These are phyloP conservation scores for Lasioglossum villosulum DNA, from an alignment of 2,888 invertebrate genomes.

Conservation along the genomic window DNA sequence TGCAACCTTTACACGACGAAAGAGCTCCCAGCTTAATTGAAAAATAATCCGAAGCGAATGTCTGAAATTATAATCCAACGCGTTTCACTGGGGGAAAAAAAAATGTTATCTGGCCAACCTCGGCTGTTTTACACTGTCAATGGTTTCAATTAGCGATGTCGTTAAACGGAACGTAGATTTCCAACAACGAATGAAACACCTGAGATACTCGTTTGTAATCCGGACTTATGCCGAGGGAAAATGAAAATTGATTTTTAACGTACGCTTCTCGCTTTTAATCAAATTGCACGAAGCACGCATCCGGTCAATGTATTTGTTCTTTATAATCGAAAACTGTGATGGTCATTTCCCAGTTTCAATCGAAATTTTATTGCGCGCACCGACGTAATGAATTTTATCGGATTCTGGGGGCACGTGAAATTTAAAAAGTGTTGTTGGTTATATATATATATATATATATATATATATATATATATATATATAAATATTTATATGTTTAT, in stretches of 20 bases:
- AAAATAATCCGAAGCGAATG: not conserved
- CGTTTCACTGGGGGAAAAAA: not conserved
- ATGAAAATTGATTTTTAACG: slow-evolving; percentile 31
- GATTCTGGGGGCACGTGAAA: not conserved
- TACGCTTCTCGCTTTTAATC: not conserved
- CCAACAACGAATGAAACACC: not conserved
- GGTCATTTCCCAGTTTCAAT: not conserved
- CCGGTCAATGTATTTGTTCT: not conserved
- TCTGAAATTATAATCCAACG: not conserved
- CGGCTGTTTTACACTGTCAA: not conserved
- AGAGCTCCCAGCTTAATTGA: not conserved
- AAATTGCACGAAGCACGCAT: not conserved
- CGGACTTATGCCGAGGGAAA: not conserved
- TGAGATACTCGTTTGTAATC: slow-evolving; percentile 2
- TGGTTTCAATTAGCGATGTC: slow-evolving; percentile 28
- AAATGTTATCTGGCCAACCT: not conserved
- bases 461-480: no score
- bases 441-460: no score
- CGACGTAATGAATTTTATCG: not conserved
- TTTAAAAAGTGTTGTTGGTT: no score
- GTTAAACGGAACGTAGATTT: slow-evolving; percentile 27
- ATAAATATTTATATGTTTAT: no score
- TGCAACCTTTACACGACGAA: not conserved
- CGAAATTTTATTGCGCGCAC: not conserved
- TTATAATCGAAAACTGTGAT: not conserved